Evolutionary conservation across 2,888 invertebrate genomes (phyloP), one percentile per base, ranked within the genome.

Genomic region (Phymatocera aterrima): DNA sequence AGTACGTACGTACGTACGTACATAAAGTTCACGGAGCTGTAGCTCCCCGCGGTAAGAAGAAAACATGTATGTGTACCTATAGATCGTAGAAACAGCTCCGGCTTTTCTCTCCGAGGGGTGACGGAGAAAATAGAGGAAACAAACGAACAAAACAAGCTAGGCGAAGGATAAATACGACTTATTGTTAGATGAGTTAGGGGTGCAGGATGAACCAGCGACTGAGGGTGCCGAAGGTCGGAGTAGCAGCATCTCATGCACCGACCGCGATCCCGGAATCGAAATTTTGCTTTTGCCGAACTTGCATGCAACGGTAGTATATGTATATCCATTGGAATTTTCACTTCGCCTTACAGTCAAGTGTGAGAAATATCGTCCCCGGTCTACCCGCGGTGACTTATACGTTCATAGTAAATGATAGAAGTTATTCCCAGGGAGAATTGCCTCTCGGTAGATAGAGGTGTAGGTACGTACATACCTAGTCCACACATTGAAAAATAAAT

Each of bases 401-500:
- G n/a, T n/a, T n/a, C n/a, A n/a, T n/a, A n/a, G n/a, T n/a, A n/a
- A n/a, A n/a, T n/a, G n/a, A n/a, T n/a, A n/a, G n/a, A n/a, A n/a
- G n/a, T n/a, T 80, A 82, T 83, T 82, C 82, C 82, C 83, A 81
- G 79, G 80, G 81, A 84, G 83, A 84, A 85, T 82, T 81, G 82
- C 83, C 82, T 72, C 74, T 40, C 15, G n/a, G 18, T 72, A 64
- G 64, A 57, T 68, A 46, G 43, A 34, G 24, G 31, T 48, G n/a
- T 40, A 37, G 64, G 6, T n/a, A 40, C 28, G 1, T 64, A 60
- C 37, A 57, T 57, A 68, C 51, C 51, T 79, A 77, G 80, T 81
- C 82, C n/a, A n/a, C n/a, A n/a, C 83, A 84, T 84, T 84, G 86
- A 85, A 86, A 87, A 85, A 87, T 87, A 88, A 87, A 87, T 88